These are phyloP conservation scores for Orthosia gothica DNA, from an alignment of 2,888 invertebrate species.

Conservation along the genomic window DNA sequence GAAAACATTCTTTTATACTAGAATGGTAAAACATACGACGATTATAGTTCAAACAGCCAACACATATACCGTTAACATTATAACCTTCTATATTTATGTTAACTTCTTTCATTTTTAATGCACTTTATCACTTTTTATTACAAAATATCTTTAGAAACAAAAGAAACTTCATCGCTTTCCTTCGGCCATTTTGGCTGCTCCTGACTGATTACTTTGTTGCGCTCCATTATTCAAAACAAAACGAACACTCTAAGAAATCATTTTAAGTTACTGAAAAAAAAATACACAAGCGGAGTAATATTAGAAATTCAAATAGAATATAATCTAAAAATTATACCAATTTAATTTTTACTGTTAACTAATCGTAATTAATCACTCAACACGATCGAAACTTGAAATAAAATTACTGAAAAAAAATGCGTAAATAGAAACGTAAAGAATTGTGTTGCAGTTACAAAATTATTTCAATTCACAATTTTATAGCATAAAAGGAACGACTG, in stretches of 20 bases:
- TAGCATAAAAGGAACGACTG: not conserved
- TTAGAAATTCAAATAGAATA: too few relatives aligned
- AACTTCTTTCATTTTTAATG: slow-evolving; percentile 87
- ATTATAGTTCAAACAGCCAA: slow-evolving; percentile 87
- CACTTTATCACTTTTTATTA: slow-evolving; percentile 41
- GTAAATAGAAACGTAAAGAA: not conserved
- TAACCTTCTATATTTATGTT: slow-evolving; percentile 89
- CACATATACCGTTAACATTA: slow-evolving; percentile 89
- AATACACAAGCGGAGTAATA: not conserved
- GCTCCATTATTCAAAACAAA: slow-evolving; percentile 10
- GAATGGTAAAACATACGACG: slow-evolving; percentile 84
- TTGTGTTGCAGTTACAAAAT: not conserved
- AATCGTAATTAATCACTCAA: too few relatives aligned
- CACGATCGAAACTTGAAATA: too few relatives aligned
- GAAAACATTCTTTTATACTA: slow-evolving; percentile 81
- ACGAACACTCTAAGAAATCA: not conserved
- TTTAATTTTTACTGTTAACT: not conserved
- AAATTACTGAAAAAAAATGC: not conserved
- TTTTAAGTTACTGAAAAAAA: not conserved
- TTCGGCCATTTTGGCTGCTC: slow-evolving; percentile 84
- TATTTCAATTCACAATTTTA: fast-evolving
- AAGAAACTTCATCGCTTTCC: slow-evolving; percentile 87
- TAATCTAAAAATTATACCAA: not conserved
- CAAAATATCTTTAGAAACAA: slow-evolving; percentile 76
- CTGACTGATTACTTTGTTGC: slow-evolving; percentile 13